phyloP scores from a whole-genome alignment of 2,888 invertebrate species.

The Drosophila mimica region DNA sequence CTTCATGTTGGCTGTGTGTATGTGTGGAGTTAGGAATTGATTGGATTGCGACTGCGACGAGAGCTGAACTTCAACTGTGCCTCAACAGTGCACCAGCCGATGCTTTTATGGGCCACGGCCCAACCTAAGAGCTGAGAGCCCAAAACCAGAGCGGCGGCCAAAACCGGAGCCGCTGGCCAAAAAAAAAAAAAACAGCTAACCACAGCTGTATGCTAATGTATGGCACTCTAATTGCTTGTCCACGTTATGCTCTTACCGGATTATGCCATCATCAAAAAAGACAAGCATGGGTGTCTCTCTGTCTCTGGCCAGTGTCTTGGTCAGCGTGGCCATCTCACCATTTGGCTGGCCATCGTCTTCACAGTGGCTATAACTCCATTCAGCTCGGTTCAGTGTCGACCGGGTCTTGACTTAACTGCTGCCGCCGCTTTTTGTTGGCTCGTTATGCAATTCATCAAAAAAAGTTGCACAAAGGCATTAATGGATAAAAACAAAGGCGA shows the following conservation, averaged over 20 bases:
- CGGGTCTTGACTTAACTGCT: conserved; percentile 25
- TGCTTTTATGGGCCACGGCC: conserved; percentile 58
- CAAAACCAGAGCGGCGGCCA: conserved; percentile 1
- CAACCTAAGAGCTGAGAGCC: background rate
- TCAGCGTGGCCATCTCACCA: background rate
- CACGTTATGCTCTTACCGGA: conserved; percentile 62
- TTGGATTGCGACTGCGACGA: conserved; percentile 51
- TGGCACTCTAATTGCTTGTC: conserved; percentile 72
- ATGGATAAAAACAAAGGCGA: conserved; percentile 14
- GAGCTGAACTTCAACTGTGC: conserved; percentile 71
- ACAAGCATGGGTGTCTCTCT: background rate
- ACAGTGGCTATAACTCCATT: conserved; percentile 9
- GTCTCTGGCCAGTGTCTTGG: background rate
- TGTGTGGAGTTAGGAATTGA: conserved; percentile 25
- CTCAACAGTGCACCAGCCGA: conserved; percentile 26
- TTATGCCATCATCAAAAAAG: conserved; percentile 61
- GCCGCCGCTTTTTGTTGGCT: conserved; percentile 47
- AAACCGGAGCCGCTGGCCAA: background rate
- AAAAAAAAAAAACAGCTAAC: background rate
- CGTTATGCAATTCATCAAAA: conserved; percentile 67
- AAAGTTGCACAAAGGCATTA: conserved; percentile 21
- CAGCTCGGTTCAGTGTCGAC: conserved; percentile 24
- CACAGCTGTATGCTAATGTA: conserved; percentile 50
- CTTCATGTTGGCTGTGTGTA: conserved; percentile 64
- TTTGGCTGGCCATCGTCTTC: conserved; percentile 2